Evolutionary conservation across 2,113 vertebrate genomes (phyloP).

Genomic region (Pristiophorus japonicus): DNA sequence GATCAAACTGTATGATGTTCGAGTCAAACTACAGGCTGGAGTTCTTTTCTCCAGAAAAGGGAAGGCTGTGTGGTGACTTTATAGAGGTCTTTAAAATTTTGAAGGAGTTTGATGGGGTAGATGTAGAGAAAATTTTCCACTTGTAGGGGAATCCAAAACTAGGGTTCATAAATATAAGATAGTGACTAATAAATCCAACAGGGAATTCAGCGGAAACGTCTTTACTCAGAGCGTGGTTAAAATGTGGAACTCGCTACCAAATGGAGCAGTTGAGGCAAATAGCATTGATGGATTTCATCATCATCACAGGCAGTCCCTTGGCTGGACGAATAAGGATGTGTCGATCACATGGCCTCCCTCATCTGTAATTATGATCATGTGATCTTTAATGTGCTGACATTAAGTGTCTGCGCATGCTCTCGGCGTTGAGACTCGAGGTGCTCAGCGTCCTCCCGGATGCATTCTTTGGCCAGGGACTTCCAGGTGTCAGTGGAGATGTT

Average conservation of each 20-base stretch:
- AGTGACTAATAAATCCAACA: background rate
- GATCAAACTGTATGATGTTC: background rate
- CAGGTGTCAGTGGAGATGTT: too few relatives aligned
- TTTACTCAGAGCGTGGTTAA: background rate
- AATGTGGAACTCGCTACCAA: background rate
- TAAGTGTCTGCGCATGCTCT: too few relatives aligned
- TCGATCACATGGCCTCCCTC: too few relatives aligned
- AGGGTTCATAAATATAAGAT: background rate
- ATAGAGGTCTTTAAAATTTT: background rate
- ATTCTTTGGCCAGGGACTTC: too few relatives aligned
- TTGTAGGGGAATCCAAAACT: background rate
- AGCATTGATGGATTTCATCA: background rate
- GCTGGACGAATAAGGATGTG: too few relatives aligned
- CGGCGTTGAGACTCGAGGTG: too few relatives aligned
- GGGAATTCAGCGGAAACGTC: background rate
- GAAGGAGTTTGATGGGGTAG: background rate
- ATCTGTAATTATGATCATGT: too few relatives aligned
- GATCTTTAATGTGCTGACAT: too few relatives aligned
- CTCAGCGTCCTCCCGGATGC: too few relatives aligned
- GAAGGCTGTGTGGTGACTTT: background rate
- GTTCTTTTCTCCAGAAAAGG: too few relatives aligned
- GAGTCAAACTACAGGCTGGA: background rate
- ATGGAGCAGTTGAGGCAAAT: background rate
- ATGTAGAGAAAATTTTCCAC: background rate
- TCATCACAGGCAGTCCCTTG: too few relatives aligned